Percentiles rank a stretch among this genome's conserved stretches.
These are phyloP conservation scores for Echiichthys vipera DNA, from an alignment of 2,797 vertebrate genomes.

Conservation along the genomic window DNA sequence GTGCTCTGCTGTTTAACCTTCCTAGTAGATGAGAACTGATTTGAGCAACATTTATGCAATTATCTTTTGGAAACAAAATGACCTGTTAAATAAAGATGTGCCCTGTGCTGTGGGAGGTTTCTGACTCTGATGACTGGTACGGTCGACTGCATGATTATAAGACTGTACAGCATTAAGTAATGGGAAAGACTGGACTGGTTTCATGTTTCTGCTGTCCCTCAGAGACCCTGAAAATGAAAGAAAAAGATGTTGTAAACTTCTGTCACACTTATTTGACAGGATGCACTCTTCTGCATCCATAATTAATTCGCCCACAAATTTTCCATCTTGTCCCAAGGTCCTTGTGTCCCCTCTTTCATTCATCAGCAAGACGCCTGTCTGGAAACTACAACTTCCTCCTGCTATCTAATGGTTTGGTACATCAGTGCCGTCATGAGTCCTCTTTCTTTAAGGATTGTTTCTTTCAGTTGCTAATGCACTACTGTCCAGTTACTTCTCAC, in stretches of 20 bases:
- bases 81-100: constrained; percentile 3
- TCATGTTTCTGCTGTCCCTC: constrained; percentile 7
- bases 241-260: neutral
- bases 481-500: constrained; percentile 17
- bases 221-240: neutral
- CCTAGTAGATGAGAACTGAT: neutral
- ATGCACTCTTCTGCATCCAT: neutral
- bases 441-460: neutral
- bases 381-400: neutral
- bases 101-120: constrained; percentile 4
- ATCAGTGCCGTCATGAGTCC: neutral
- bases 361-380: neutral
- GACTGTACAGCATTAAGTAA: neutral
- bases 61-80: neutral
- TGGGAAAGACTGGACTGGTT: neutral
- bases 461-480: constrained; percentile 6
- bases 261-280: neutral
- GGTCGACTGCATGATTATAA: neutral
- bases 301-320: neutral
- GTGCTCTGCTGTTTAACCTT: constrained; percentile 3
- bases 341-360: neutral
- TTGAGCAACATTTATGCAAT: neutral
- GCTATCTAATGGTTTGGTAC: neutral
- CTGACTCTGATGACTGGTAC: constrained; percentile 3
- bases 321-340: neutral